A percentile compares a stretch with the other conserved stretches of the same genome.
These are phyloP conservation scores for Clarias gariepinus DNA, from an alignment of 2,113 vertebrate species.

Conservation along the genomic window DNA sequence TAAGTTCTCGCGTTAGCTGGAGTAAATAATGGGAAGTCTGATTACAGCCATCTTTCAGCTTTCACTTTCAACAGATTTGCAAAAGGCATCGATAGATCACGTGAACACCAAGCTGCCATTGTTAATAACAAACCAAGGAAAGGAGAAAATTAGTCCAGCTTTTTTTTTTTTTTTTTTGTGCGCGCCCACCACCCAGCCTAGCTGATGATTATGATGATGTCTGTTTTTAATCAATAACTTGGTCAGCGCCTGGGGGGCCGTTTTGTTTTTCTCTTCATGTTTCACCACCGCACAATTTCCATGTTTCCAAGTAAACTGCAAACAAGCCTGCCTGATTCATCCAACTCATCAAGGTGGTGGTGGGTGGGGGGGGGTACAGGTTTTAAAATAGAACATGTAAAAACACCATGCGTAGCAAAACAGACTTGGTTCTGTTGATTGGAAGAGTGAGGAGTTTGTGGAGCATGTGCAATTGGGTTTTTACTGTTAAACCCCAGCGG, in stretches of 20 bases:
- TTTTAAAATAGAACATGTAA: slow-evolving; percentile 78
- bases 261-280: slow-evolving; percentile 52
- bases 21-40: neutral
- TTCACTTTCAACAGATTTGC: neutral
- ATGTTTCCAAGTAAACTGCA: slow-evolving; percentile 66
- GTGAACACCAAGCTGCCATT: neutral
- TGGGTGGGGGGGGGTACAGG: slow-evolving; percentile 54
- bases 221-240: slow-evolving; percentile 37
- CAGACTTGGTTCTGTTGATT: slow-evolving; percentile 77
- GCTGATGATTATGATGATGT: slow-evolving; percentile 10
- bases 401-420: slow-evolving; percentile 72
- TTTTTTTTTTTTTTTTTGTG: neutral
- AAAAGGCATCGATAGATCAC: neutral
- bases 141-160: neutral
- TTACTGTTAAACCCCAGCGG: slow-evolving; percentile 66
- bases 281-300: slow-evolving; percentile 61
- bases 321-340: slow-evolving; percentile 69
- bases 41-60: neutral
- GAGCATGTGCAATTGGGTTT: slow-evolving; percentile 64
- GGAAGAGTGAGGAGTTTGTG: slow-evolving; percentile 77
- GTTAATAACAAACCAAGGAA: neutral
- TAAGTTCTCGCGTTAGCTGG: neutral
- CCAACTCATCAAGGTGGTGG: slow-evolving; percentile 62
- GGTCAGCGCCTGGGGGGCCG: slow-evolving; percentile 1
- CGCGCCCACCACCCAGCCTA: neutral